These are phyloP conservation scores for Gallinago solitaria DNA, from an alignment of 2,797 vertebrate genomes.

Conservation along the genomic window DNA sequence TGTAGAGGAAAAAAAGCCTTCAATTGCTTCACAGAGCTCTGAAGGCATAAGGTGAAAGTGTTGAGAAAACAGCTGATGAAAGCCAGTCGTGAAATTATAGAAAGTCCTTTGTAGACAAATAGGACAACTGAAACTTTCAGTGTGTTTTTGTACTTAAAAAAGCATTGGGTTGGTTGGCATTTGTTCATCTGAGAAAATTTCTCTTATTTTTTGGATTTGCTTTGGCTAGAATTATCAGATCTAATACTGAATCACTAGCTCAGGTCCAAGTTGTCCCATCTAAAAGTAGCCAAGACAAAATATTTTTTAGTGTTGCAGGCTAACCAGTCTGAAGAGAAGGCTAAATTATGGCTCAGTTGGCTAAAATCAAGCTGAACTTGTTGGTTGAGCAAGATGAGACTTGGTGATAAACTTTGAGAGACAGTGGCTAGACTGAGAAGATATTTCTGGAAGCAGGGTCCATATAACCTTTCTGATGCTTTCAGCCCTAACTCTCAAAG, in stretches of 20 bases:
- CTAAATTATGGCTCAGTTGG: background rate
- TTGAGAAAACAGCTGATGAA: background rate
- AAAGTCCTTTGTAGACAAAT: background rate
- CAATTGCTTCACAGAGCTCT: background rate
- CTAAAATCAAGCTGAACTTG: background rate
- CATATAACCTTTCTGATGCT: background rate
- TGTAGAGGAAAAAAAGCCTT: background rate
- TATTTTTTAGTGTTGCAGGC: background rate
- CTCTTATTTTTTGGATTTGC: background rate
- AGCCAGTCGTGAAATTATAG: background rate
- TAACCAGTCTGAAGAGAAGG: background rate
- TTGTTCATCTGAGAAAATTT: background rate
- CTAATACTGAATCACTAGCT: background rate
- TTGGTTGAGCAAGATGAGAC: background rate
- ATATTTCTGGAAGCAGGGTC: background rate
- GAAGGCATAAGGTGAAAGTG: background rate
- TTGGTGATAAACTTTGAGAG: background rate
- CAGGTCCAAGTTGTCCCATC: background rate
- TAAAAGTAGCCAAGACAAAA: background rate
- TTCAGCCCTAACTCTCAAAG: background rate
- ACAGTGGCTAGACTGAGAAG: background rate
- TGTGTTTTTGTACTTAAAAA: background rate
- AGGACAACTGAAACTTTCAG: background rate
- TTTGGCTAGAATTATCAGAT: background rate
- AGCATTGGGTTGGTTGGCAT: background rate